Base-by-base conservation (phyloP, 1,140 invertebrate species). In the Penaeus indicus region DNA sequence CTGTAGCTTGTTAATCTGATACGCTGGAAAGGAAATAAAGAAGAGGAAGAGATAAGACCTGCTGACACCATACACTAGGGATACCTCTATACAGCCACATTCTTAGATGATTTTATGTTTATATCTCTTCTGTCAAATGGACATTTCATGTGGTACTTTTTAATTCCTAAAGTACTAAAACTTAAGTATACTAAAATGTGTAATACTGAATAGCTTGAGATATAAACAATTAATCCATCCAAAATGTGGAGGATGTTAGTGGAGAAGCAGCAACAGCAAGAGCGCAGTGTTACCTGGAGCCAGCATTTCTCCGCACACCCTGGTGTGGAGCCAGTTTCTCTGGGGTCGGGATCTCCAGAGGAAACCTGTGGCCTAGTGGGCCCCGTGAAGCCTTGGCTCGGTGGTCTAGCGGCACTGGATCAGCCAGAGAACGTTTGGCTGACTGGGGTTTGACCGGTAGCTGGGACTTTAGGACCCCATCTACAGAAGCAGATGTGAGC, bases 191-290 rank as follows among this genome's bases (percentile, higher is more conserved):
- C 25, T 32, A 47, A 47, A 47, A 10, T 47, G 47, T 47, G 13
- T 64, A 27, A 27, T 67, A 25, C 21, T 8, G 21, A 11, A 32
- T n/a, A 83, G n/a, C 67, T 1, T 67, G 32, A 27, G 61, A 32
- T 67, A 16, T 32, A 38, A 47, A 78, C 80, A 84, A 63, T 78
- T 63, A 77, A 84, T 64, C 77, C 16, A 62, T 88, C 27, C 83
- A 21, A 22, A 88, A 88, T 32, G 60, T 88, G 82, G 86, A 84
- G 61, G 84, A 88, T 88, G 69, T 88, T 88, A 88, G 86, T 88
- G 86, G 81, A 84, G 81, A 88, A 88, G 86, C 86, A 88, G 86
- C 86, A 88, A 88, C 86, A 64, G 81, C 81, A 88, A 88, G 81
- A 88, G 86, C 81, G 61, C 86, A 88, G 86, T 75, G 69, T 88